Evolutionary conservation across 2,888 invertebrate genomes (phyloP).

Genomic region (Nebria salina): DNA sequence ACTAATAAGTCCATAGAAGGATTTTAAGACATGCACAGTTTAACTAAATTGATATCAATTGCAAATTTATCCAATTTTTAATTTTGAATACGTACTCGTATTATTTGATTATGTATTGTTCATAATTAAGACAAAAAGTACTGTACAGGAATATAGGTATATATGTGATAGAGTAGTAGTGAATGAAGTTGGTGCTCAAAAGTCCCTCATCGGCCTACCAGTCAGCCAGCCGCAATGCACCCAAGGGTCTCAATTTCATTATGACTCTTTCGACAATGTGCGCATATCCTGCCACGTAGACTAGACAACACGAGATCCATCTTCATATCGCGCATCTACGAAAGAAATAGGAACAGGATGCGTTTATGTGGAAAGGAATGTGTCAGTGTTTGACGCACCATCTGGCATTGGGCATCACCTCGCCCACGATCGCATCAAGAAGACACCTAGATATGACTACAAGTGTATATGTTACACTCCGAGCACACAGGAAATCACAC

Average conservation of each 20-base stretch:
- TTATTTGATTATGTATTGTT: too few relatives aligned
- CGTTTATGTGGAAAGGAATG: slow-evolving; percentile 3
- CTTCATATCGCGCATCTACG: not conserved
- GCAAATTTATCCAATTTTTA: too few relatives aligned
- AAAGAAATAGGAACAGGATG: not conserved
- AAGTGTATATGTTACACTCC: slow-evolving; percentile 55
- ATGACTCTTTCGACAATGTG: slow-evolving; percentile 18
- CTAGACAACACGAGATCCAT: not conserved
- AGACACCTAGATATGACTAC: slow-evolving; percentile 62
- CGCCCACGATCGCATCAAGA: too few relatives aligned
- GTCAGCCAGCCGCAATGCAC: slow-evolving; percentile 46
- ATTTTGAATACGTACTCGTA: too few relatives aligned
- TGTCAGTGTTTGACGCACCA: not conserved
- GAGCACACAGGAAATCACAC: slow-evolving; percentile 40
- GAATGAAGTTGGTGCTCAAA: slow-evolving; percentile 34
- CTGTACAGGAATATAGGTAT: not conserved
- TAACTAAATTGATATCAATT: too few relatives aligned
- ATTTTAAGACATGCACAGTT: too few relatives aligned
- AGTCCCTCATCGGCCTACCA: slow-evolving; percentile 38
- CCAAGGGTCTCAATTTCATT: slow-evolving; percentile 30
- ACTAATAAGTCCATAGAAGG: not conserved
- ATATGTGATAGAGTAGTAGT: slow-evolving; percentile 16
- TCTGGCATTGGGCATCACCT: not conserved
- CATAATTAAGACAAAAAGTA: not conserved
- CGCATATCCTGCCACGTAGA: not conserved